Evolutionary conservation across 1,140 invertebrate species (phyloP).

Genomic region (Whitmania pigra): DNA sequence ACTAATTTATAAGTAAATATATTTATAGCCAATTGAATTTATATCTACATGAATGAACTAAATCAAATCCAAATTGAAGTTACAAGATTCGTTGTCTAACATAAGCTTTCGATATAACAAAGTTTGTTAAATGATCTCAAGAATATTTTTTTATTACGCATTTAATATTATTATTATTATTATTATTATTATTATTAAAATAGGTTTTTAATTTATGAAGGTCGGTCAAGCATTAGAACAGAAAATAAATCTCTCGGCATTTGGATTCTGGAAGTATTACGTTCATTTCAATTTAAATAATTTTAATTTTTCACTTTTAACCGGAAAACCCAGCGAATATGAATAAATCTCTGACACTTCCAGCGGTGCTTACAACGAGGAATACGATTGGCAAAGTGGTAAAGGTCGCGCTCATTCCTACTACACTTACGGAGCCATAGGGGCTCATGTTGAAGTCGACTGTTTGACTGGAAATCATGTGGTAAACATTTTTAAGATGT

Average conservation of each 20-base stretch:
- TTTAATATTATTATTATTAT: neutral
- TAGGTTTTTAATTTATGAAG: neutral
- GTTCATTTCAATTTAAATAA: neutral
- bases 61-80: neutral
- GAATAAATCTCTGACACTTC: neutral
- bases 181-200: neutral
- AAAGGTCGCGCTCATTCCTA: constrained; percentile 13
- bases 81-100: neutral
- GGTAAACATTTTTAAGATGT: neutral
- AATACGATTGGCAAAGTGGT: constrained; percentile 2
- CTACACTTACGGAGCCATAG: constrained; percentile 4
- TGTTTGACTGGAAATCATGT: constrained; percentile 5
- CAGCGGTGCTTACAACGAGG: neutral
- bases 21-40: too few relatives aligned
- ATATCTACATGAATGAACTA: too few relatives aligned
- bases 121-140: neutral
- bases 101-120: neutral
- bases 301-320: neutral
- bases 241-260: constrained; percentile 18
- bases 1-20: too few relatives aligned
- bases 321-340: neutral
- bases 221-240: neutral
- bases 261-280: constrained; percentile 7
- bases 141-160: neutral
- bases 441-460: constrained; percentile 9